phyloP scores from a whole-genome alignment of 2,888 invertebrate genomes.

The Allygus modestus region DNA sequence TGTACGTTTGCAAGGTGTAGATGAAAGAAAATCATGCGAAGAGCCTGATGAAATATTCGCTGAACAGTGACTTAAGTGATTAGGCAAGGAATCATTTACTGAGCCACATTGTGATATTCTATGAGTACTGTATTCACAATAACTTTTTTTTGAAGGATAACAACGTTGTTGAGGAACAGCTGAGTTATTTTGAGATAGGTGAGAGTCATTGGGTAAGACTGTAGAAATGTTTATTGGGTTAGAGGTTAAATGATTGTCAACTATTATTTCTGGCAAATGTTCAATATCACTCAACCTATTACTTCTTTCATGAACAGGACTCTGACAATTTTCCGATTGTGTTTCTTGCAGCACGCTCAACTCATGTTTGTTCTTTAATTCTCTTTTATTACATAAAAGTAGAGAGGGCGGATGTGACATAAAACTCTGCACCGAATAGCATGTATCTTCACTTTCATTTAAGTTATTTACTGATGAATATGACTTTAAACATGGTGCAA shows the following conservation, averaged over 20 bases:
- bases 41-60: conserved; percentile 7
- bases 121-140: not conserved
- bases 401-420: conserved; percentile 51
- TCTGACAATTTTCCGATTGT: conserved; percentile 20
- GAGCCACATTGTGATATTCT: not conserved
- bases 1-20: conserved; percentile 33
- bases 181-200: not conserved
- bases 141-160: conserved; percentile 23
- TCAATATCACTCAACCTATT: not conserved
- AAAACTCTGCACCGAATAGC: conserved; percentile 23
- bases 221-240: not conserved
- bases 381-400: not conserved
- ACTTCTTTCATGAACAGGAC: not conserved
- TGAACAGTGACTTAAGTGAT: conserved; percentile 7
- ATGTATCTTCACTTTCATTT: conserved; percentile 19
- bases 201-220: not conserved
- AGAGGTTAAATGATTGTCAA: not conserved
- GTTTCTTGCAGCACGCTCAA: conserved; percentile 37
- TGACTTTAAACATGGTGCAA: not conserved
- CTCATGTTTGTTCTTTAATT: not conserved
- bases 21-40: conserved; percentile 40
- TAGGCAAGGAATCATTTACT: not conserved
- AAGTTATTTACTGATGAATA: conserved; percentile 35
- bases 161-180: not conserved
- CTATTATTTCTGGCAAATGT: not conserved